These are phyloP conservation scores for Cataglyphis hispanica DNA, from an alignment of 1,140 invertebrate genomes.

Conservation along the genomic window DNA sequence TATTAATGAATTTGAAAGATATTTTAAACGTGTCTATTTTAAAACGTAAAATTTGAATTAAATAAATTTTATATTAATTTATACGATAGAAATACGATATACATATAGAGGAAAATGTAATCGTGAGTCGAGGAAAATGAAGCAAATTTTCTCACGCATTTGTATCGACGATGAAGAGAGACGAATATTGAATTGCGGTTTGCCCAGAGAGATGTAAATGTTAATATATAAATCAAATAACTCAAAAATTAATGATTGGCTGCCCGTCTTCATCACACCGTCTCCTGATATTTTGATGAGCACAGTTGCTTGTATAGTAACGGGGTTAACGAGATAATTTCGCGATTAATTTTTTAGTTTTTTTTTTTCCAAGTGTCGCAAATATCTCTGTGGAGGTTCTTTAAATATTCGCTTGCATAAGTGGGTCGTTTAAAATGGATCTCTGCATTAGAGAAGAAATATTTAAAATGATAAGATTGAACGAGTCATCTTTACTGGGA, in stretches of 20 bases:
- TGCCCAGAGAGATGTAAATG: background rate
- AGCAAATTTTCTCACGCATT: conserved; percentile 14
- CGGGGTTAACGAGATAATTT: conserved; percentile 8
- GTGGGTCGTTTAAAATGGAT: conserved; percentile 44
- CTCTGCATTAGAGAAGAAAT: background rate
- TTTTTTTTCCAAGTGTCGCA: background rate
- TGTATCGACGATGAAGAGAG: background rate
- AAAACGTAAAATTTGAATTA: background rate
- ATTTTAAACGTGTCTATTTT: background rate
- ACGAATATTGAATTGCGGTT: conserved; percentile 14
- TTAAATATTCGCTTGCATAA: conserved; percentile 42
- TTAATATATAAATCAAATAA: conserved; percentile 13
- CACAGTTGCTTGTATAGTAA: background rate
- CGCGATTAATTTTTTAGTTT: conserved; percentile 32
- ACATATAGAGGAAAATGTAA: no score
- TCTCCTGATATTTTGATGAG: conserved; percentile 9
- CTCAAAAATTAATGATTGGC: conserved; percentile 7
- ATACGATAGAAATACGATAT: background rate
- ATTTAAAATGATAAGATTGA: conserved; percentile 33
- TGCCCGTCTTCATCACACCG: background rate
- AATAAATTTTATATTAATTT: background rate
- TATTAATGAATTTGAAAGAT: background rate
- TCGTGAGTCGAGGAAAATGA: background rate
- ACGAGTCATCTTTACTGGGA: conserved; percentile 20
- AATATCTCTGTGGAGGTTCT: conserved; percentile 21